These are phyloP conservation scores for Streptopelia turtur DNA, from an alignment of 2,797 vertebrate species.

Conservation along the genomic window DNA sequence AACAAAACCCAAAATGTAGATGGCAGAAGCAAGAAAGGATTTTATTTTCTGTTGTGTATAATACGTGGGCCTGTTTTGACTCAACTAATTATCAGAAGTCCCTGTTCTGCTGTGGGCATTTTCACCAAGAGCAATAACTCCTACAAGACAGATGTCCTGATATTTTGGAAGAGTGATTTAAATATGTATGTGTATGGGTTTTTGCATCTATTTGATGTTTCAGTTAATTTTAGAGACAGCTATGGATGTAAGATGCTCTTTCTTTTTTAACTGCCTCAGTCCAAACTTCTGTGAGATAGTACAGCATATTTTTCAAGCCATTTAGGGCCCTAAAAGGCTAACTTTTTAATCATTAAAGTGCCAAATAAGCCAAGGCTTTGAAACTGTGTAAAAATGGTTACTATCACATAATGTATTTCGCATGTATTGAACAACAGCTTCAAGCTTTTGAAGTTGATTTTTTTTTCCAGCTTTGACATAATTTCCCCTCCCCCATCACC, in stretches of 20 bases:
- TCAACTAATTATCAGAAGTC: slow-evolving; percentile 31
- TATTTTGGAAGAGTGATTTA: slow-evolving; percentile 48
- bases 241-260: slow-evolving; percentile 14
- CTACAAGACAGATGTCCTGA: slow-evolving; percentile 46
- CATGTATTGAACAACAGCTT: not conserved
- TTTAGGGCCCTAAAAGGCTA: not conserved
- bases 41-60: slow-evolving; percentile 6
- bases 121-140: slow-evolving; percentile 58
- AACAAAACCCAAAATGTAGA: not conserved
- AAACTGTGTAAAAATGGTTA: not conserved
- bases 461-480: not conserved
- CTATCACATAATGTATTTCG: not conserved
- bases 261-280: slow-evolving; percentile 13
- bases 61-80: slow-evolving; percentile 23
- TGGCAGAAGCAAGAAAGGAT: not conserved
- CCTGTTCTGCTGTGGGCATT: slow-evolving; percentile 14
- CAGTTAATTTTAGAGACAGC: slow-evolving; percentile 37
- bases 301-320: not conserved
- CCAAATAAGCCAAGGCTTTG: not conserved
- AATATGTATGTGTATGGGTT: slow-evolving; percentile 7
- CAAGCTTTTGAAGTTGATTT: not conserved
- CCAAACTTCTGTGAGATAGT: not conserved
- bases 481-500: not conserved
- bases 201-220: slow-evolving; percentile 58
- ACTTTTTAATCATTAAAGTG: not conserved